Evolutionary conservation across 2,797 vertebrate genomes (phyloP).

Genomic region (Oryzias sinensis): DNA sequence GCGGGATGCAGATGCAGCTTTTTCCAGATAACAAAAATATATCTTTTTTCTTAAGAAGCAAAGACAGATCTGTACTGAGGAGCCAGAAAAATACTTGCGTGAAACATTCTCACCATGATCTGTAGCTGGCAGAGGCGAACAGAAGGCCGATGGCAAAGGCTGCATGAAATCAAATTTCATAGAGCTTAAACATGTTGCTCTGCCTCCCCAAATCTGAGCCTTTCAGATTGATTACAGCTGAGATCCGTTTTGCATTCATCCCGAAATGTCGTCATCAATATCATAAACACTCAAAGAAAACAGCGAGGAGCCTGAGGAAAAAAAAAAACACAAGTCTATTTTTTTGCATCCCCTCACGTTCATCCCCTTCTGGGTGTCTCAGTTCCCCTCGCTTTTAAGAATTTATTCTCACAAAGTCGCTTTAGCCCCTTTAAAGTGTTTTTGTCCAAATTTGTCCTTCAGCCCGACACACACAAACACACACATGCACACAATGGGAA

Average conservation of each 20-base stretch:
- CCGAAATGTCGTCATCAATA: constrained; percentile 7
- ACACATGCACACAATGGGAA: constrained; percentile 12
- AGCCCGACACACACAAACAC: constrained; percentile 11
- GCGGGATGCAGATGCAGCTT: neutral
- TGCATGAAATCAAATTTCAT: constrained; percentile 41
- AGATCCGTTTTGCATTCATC: constrained; percentile 9
- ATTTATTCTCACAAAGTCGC: constrained; percentile 14
- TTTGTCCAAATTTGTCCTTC: constrained; percentile 38
- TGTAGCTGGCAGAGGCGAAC: too few species aligned
- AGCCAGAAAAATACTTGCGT: constrained; percentile 15
- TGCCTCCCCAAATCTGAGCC: constrained; percentile 12
- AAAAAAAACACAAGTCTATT: neutral
- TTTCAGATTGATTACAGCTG: constrained; percentile 25
- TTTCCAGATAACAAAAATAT: neutral
- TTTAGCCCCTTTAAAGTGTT: constrained; percentile 2
- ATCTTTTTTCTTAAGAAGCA: constrained; percentile 16
- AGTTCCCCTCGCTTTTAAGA: constrained; percentile 11
- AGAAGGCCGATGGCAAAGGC: too few species aligned
- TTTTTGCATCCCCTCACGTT: neutral
- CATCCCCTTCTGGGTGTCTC: neutral
- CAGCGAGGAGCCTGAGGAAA: neutral
- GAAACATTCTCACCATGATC: too few species aligned
- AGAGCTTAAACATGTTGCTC: constrained; percentile 21
- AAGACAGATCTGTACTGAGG: constrained; percentile 12
- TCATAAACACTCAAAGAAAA: constrained; percentile 2